Percentiles rank a stretch among this genome's conserved stretches.
These are phyloP conservation scores for Xiphophorus hellerii DNA, from an alignment of 2,113 vertebrate genomes.

Conservation along the genomic window DNA sequence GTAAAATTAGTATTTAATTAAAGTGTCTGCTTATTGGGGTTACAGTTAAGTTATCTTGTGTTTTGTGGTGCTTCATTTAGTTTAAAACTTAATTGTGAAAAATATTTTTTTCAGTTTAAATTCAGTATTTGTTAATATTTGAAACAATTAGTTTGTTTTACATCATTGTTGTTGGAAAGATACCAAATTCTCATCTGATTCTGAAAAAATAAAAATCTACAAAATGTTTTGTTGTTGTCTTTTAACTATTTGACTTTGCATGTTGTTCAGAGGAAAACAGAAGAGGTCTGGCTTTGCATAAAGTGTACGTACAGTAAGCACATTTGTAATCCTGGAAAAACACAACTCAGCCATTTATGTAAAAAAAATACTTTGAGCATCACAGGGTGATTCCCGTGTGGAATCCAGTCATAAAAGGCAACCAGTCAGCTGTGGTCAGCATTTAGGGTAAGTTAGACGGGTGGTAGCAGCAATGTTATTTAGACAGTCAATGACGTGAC, in stretches of 20 bases:
- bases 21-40: no score
- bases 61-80: neutral
- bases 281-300: constrained; percentile 58
- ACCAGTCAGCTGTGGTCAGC: constrained; percentile 68
- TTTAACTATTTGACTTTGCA: constrained; percentile 27
- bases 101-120: no score
- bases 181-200: neutral
- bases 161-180: neutral
- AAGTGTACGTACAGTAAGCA: constrained; percentile 66
- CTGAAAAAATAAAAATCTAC: neutral
- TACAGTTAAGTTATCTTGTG: neutral
- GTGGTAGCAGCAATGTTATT: constrained; percentile 59
- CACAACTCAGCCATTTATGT: constrained; percentile 64
- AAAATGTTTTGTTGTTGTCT: constrained; percentile 10
- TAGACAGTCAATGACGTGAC: constrained; percentile 70
- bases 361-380: constrained; percentile 66
- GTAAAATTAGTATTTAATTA: no score
- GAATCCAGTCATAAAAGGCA: constrained; percentile 55
- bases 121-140: neutral
- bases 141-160: neutral
- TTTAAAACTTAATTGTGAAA: neutral
- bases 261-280: constrained; percentile 42
- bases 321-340: constrained; percentile 79
- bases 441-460: constrained; percentile 48
- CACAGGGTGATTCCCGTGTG: constrained; percentile 54